A percentile compares a stretch with the other conserved stretches of the same genome.
Evolutionary conservation across 2,113 vertebrate species (phyloP).

Genomic region (Tonatia bakeri): DNA sequence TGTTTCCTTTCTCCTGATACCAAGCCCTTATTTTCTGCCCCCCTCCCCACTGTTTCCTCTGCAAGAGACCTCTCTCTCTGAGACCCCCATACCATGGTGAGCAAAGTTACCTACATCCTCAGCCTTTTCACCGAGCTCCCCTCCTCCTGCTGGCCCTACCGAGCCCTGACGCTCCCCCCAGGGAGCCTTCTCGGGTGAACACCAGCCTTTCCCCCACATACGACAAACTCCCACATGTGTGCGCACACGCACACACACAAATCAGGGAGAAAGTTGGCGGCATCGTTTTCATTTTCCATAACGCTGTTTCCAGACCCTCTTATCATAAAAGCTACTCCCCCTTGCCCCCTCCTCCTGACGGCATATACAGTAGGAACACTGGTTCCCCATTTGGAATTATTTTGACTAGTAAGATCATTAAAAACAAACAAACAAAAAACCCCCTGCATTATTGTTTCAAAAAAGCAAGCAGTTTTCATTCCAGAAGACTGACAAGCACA

Average conservation of each 20-base stretch:
- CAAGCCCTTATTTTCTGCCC: neutral
- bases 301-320: neutral
- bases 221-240: too few species aligned
- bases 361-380: neutral
- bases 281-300: neutral
- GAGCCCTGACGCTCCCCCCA: neutral
- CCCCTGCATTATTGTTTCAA: neutral
- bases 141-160: neutral
- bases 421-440: neutral
- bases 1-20: neutral
- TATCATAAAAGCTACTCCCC: neutral
- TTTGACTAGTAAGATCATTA: neutral
- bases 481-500: neutral
- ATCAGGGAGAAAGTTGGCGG: neutral
- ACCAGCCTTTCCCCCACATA: neutral
- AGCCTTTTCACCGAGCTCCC: neutral
- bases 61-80: too few species aligned
- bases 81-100: neutral
- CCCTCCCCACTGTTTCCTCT: neutral
- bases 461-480: neutral
- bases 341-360: neutral
- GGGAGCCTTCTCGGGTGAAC: neutral
- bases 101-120: neutral
- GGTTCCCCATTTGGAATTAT: neutral
- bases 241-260: too few species aligned